Base-by-base conservation (phyloP, 2,888 invertebrate species). In the Augochlorella aurata region DNA sequence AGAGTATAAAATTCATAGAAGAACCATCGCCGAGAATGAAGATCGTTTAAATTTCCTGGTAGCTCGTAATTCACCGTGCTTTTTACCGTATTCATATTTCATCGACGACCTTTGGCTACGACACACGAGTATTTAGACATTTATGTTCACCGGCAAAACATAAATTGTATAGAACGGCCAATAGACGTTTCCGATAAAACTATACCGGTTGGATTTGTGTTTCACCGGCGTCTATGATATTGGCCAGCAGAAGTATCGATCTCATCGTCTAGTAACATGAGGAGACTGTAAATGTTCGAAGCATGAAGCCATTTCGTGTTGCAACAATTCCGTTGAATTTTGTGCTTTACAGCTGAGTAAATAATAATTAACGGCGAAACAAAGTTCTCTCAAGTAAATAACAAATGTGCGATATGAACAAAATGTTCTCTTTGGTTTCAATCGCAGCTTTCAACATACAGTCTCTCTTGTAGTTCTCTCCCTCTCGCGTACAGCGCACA, bases 1-100 rank as follows among this genome's bases (percentile, higher is more conserved):
- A 50, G 50, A 16, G 49, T 71, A 21, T 49, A 68, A 50, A 68
- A 65, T 65, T 44, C 65, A 44, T n/a, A 38, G 38, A n/a, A 12
- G n/a, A n/a, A 44, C 38, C 44, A 44, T n/a, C 38, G 21, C 50
- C 16, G n/a, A n/a, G 50, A 65, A 18, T 18, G n/a, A n/a, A n/a
- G 44, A n/a, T 12, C n/a, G 29, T 65, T 44, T 65, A 44, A 44
- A 65, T 44, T 44, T 65, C 29, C 18, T 50, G 38, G 18, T 3
- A 1, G 21, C 58, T 24, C 58, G 58, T 24, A 58, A 24, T 58
- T 58, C 58, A 24, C 58, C 58, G 58, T 16, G 58, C 24, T 58
- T 58, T 24, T 24, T 58, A 24, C 24, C 24, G 24, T 24, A 24
- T 12, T 21, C 54, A 54, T 12, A 54, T 54, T 54, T 54, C 54